A percentile compares a stretch with the other conserved stretches of the same genome.
These are phyloP conservation scores for Tupiocoris notatus DNA, from an alignment of 2,888 invertebrate species.

Conservation along the genomic window DNA sequence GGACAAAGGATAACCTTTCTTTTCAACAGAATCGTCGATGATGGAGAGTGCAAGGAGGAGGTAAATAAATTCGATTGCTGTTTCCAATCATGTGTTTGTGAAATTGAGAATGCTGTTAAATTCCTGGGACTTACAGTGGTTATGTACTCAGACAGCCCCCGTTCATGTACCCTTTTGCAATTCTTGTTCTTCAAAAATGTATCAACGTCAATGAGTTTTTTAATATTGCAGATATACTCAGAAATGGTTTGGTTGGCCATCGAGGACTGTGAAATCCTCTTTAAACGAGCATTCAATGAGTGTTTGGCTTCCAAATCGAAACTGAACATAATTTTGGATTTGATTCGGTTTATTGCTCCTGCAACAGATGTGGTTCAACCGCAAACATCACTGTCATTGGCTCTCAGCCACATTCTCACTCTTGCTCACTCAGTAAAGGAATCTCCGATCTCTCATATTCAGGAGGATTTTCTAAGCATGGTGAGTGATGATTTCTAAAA, in stretches of 20 bases:
- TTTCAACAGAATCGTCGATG: slow-evolving; percentile 49
- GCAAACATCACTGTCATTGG: neutral
- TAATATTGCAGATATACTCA: slow-evolving; percentile 8
- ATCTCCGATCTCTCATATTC: neutral
- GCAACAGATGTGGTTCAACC: slow-evolving; percentile 4
- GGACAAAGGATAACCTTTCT: slow-evolving; percentile 51
- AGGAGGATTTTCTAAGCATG: slow-evolving; percentile 18
- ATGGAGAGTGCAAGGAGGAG: slow-evolving; percentile 36
- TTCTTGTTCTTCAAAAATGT: neutral
- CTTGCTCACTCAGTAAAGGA: slow-evolving; percentile 1
- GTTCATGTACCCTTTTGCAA: no score
- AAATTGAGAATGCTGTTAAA: no score
- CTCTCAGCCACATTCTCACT: slow-evolving; percentile 3
- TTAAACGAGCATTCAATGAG: slow-evolving; percentile 23
- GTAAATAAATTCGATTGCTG: slow-evolving; percentile 18
- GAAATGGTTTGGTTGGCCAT: slow-evolving; percentile 39
- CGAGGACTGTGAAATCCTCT: slow-evolving; percentile 26
- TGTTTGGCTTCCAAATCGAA: slow-evolving; percentile 26
- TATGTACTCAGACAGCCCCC: no score
- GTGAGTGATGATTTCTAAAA: no score
- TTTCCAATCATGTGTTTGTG: neutral
- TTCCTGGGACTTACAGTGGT: no score
- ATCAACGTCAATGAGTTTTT: no score
- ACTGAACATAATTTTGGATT: slow-evolving; percentile 8
- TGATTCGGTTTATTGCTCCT: slow-evolving; percentile 17